Evolutionary conservation across 37 sponge, comb jelly and placozoan genomes (phyloP).

Genomic region (Spongilla lacustris): DNA sequence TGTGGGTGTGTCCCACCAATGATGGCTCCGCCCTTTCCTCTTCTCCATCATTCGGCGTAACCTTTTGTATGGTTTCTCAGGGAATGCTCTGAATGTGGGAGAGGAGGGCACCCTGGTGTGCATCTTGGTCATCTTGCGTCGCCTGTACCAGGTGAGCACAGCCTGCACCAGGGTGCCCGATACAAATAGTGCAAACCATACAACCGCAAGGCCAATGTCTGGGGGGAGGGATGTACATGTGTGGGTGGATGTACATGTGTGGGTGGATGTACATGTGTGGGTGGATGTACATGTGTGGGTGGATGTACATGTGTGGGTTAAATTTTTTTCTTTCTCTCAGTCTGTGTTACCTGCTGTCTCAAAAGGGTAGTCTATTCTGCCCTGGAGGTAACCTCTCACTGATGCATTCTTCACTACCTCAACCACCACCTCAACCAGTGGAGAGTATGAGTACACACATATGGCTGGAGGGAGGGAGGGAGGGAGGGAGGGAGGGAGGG

Average conservation of each 20-base stretch:
- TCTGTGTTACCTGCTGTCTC: neutral
- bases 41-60: too few relatives aligned
- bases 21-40: too few relatives aligned
- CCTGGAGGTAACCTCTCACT: conserved; percentile 3
- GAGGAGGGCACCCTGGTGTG: too few relatives aligned
- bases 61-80: too few relatives aligned
- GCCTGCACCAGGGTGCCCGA: conserved; percentile 3
- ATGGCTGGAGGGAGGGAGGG: conserved; percentile 8
- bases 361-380: conserved; percentile 5
- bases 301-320: too few relatives aligned
- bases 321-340: neutral
- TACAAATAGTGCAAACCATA: conserved; percentile 17
- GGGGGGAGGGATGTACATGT: neutral
- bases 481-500: neutral
- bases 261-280: too few relatives aligned
- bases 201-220: conserved; percentile 1
- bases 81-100: too few relatives aligned
- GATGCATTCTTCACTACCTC: conserved; percentile 13
- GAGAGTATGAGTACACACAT: conserved; percentile 9
- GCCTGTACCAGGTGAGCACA: too few relatives aligned
- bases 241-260: too few relatives aligned
- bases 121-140: too few relatives aligned
- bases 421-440: conserved; percentile 18
- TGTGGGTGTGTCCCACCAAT: too few relatives aligned
- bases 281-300: too few relatives aligned